phyloP scores from a whole-genome alignment of 1,140 invertebrate genomes.

The Parasteatoda tepidariorum region DNA sequence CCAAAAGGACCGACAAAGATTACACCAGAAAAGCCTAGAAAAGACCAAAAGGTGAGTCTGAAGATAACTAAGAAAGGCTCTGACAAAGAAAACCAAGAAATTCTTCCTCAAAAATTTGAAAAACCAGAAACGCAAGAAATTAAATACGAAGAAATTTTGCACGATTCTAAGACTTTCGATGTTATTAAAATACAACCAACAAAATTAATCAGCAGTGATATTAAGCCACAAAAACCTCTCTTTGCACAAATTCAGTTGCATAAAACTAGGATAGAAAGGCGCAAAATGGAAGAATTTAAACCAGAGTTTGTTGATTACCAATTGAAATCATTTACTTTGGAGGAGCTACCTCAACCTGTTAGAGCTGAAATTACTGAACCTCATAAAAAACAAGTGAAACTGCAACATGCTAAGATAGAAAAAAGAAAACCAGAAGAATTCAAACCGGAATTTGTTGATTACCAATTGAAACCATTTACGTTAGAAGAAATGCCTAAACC shows the following conservation, averaged over 20 bases:
- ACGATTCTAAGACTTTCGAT: not conserved
- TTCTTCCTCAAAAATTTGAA: slow-evolving; percentile 13
- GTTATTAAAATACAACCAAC: not conserved
- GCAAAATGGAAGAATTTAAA: slow-evolving; percentile 37
- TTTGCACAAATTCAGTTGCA: not conserved
- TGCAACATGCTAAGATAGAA: slow-evolving; percentile 33
- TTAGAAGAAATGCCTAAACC: slow-evolving; percentile 15
- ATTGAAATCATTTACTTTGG: slow-evolving; percentile 12
- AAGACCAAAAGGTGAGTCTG: slow-evolving; percentile 19
- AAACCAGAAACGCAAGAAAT: not conserved
- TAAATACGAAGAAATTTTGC: not conserved
- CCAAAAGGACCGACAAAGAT: not conserved
- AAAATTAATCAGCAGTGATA: not conserved
- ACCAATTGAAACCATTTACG: slow-evolving; percentile 13
- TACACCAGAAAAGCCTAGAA: not conserved
- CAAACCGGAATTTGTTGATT: slow-evolving; percentile 49
- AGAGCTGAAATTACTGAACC: slow-evolving; percentile 34
- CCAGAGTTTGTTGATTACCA: slow-evolving; percentile 41
- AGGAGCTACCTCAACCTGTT: not conserved
- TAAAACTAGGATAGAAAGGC: slow-evolving; percentile 19
- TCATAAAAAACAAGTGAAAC: not conserved
- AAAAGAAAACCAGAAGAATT: slow-evolving; percentile 36
- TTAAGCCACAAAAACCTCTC: slow-evolving; percentile 4
- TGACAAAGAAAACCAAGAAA: no score
- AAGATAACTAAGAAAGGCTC: no score